A percentile compares a stretch with the other conserved stretches of the same genome.
Conservation (phyloP, 2,113 vertebrate genomes). For the Microtus pennsylvanicus region DNA sequence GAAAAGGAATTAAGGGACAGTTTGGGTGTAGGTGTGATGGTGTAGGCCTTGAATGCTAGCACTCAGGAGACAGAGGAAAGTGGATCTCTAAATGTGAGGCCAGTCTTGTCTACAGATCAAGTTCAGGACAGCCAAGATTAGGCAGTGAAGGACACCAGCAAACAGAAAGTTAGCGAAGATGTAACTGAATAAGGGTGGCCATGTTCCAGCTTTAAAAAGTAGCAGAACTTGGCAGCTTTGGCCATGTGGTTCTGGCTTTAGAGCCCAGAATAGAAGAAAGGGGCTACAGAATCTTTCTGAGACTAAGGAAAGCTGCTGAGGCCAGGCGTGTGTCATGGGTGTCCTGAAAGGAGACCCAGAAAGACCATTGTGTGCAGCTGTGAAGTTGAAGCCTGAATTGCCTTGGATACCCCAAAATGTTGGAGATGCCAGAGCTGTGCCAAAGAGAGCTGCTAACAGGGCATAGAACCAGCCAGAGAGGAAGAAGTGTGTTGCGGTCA, state of each 20-base stretch:
- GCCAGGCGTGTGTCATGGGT: not conserved
- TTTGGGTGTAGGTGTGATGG: not conserved
- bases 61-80: not conserved
- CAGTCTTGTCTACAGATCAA: not conserved
- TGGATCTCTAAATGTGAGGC: not conserved
- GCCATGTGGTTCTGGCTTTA: not conserved
- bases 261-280: not conserved
- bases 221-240: not conserved
- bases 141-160: not conserved
- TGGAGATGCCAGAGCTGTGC: not conserved
- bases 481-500: not conserved
- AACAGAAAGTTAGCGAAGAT: not conserved
- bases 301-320: not conserved
- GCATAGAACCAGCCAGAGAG: not conserved
- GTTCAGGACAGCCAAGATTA: not conserved
- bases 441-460: not conserved
- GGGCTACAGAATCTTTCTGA: not conserved
- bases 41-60: not conserved
- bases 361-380: not conserved
- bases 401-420: not conserved
- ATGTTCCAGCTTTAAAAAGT: not conserved
- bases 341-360: not conserved
- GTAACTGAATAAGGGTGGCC: not conserved
- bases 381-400: not conserved
- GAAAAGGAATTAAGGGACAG: not conserved